These are phyloP conservation scores for Hylomyscus alleni DNA, from an alignment of 2,797 vertebrate genomes.

Conservation along the genomic window DNA sequence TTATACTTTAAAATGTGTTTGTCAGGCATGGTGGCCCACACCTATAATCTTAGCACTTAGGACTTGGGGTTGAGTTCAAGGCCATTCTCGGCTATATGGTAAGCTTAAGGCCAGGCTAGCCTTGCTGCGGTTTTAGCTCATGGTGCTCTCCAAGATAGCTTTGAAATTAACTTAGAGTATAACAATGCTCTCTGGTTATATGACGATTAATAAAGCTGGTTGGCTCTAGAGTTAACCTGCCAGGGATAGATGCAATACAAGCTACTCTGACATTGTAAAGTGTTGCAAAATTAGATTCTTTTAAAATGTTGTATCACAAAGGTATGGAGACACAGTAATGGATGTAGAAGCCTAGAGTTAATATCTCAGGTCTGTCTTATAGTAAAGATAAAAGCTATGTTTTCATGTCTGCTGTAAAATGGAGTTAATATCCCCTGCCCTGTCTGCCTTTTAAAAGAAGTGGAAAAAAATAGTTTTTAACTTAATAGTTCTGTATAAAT, in stretches of 20 bases:
- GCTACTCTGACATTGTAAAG: background rate
- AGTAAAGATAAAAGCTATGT: background rate
- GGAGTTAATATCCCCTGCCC: background rate
- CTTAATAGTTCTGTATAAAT: background rate
- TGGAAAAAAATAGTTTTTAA: constrained; percentile 2
- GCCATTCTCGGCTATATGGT: background rate
- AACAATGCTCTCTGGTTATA: background rate
- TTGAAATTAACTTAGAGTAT: constrained; percentile 9
- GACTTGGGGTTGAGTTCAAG: background rate
- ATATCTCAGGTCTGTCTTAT: background rate
- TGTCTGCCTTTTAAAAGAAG: background rate
- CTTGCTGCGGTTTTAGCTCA: background rate
- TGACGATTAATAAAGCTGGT: constrained; percentile 49
- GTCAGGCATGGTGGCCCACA: too few relatives aligned
- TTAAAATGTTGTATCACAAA: constrained; percentile 38
- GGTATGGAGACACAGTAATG: background rate
- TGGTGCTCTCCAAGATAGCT: background rate
- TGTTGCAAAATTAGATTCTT: constrained; percentile 40
- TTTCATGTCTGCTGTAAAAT: constrained; percentile 23
- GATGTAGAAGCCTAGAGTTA: background rate
- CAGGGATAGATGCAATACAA: constrained; percentile 17
- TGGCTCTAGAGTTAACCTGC: constrained; percentile 47
- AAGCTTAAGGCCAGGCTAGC: background rate
- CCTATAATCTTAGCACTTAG: background rate
- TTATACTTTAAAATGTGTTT: background rate